Conservation (phyloP, 2,797 vertebrate species). For the Premnoplex brunnescens region DNA sequence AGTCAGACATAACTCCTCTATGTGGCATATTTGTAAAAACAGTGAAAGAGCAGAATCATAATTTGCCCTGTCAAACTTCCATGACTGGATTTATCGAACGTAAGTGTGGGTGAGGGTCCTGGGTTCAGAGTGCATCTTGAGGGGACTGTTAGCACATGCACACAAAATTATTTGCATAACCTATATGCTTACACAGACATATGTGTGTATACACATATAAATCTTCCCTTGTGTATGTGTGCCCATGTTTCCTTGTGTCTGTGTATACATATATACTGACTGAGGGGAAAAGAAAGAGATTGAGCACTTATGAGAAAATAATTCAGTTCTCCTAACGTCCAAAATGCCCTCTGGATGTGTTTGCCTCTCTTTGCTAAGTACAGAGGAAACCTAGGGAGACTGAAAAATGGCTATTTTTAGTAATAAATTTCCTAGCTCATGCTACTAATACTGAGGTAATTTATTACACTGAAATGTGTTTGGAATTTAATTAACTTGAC, state of each 20-base stretch:
- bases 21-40: not conserved
- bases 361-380: not conserved
- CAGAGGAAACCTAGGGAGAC: not conserved
- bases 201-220: not conserved
- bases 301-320: not conserved
- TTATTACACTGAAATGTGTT: slow-evolving; percentile 22
- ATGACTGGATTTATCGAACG: not conserved
- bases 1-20: not conserved
- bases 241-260: not conserved
- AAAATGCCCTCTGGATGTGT: not conserved
- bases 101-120: accelerated
- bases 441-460: slow-evolving; percentile 4
- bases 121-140: not conserved
- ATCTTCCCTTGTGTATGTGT: not conserved
- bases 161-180: not conserved
- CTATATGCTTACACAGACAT: not conserved
- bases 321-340: not conserved
- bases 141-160: not conserved
- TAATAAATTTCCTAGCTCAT: slow-evolving; percentile 11
- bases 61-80: not conserved
- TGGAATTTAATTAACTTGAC: slow-evolving; percentile 59
- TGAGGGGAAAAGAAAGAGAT: not conserved
- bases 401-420: slow-evolving; percentile 48
- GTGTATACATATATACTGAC: not conserved
- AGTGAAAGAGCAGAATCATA: not conserved